phyloP scores from a whole-genome alignment of 2,888 invertebrate species.

The Volucella zonaria region DNA sequence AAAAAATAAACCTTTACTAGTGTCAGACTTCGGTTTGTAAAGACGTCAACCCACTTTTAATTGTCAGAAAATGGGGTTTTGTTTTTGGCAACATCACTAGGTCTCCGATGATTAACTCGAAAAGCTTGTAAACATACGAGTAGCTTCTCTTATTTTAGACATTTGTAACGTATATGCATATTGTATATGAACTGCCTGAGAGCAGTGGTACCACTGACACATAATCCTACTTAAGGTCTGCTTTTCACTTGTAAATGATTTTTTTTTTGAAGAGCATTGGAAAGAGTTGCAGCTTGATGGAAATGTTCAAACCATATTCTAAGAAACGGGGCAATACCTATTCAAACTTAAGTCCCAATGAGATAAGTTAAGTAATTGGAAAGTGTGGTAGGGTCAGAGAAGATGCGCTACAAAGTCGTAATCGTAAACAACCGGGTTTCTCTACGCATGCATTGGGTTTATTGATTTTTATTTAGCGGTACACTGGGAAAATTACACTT shows the following conservation, averaged over 20 bases:
- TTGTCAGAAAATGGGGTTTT: neutral
- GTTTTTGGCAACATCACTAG: neutral
- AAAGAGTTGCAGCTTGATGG: conserved; percentile 26
- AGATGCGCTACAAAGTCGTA: conserved; percentile 44
- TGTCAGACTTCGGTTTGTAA: neutral
- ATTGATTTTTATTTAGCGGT: conserved; percentile 53
- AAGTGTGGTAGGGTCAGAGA: conserved; percentile 54
- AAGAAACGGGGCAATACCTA: conserved; percentile 8
- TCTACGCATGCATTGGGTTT: conserved; percentile 44
- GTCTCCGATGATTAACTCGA: neutral
- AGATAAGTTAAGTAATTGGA: conserved; percentile 53
- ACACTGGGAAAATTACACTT: conserved; percentile 52
- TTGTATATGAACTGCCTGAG: conserved; percentile 32
- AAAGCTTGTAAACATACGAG: too few relatives aligned
- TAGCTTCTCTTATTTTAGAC: too few relatives aligned
- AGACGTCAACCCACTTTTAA: conserved; percentile 32
- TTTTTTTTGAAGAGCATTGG: neutral
- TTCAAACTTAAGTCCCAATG: neutral
- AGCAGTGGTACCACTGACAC: conserved; percentile 38
- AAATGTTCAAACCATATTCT: neutral
- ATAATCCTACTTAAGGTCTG: conserved; percentile 48
- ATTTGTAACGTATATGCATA: neutral
- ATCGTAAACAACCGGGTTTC: conserved; percentile 24
- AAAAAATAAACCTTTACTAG: neutral
- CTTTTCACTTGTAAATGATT: conserved; percentile 50